Percentiles rank a stretch among this genome's conserved stretches.
Evolutionary conservation across 1,140 invertebrate genomes (phyloP).

Genomic region (Drosophila kohkoa): DNA sequence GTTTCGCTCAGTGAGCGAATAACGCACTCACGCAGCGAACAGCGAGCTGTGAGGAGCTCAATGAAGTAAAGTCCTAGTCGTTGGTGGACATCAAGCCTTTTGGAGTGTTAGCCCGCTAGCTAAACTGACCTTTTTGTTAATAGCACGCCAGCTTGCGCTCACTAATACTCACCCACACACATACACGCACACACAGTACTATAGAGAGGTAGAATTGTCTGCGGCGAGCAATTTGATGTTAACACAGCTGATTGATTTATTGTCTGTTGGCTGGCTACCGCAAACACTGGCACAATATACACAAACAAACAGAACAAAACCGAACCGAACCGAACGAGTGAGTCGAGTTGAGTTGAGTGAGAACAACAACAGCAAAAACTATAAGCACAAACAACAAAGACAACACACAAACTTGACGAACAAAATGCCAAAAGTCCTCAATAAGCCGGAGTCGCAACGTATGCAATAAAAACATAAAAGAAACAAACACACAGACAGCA

Average conservation of each 20-base stretch:
- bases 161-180: constrained; percentile 20
- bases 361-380: constrained; percentile 28
- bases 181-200: constrained; percentile 10
- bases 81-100: constrained; percentile 30
- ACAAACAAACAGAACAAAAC: constrained; percentile 12
- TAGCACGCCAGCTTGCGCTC: constrained; percentile 23
- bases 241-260: constrained; percentile 81
- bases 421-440: constrained; percentile 70
- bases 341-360: constrained; percentile 16
- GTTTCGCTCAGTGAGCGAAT: constrained; percentile 26
- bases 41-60: not conserved
- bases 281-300: constrained; percentile 41
- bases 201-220: constrained; percentile 56
- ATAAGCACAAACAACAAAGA: constrained; percentile 46
- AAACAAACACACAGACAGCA: constrained; percentile 6
- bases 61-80: constrained; percentile 20
- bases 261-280: constrained; percentile 65
- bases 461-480: constrained; percentile 67
- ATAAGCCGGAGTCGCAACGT: constrained; percentile 58
- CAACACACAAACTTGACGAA: constrained; percentile 37
- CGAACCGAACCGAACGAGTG: not conserved
- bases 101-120: constrained; percentile 11
- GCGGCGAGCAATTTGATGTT: constrained; percentile 72
- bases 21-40: not conserved
- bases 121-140: constrained; percentile 46